phyloP scores from a whole-genome alignment of 2,797 vertebrate genomes.

The Intellagama lesueurii region DNA sequence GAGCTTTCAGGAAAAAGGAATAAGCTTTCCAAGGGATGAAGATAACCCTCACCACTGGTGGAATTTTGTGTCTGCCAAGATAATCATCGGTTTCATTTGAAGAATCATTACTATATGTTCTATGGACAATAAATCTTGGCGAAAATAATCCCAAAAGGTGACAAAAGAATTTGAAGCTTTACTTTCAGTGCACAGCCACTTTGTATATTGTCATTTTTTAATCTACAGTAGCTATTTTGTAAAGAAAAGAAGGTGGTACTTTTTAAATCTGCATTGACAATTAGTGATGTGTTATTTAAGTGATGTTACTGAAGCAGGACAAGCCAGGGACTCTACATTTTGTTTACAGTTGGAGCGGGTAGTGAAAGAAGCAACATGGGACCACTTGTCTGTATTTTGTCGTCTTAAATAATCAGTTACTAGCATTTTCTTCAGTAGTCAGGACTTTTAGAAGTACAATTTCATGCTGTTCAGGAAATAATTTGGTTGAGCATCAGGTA shows the following conservation, averaged over 20 bases:
- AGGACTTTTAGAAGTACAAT: slow-evolving; percentile 40
- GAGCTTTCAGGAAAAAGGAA: slow-evolving; percentile 66
- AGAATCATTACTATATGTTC: slow-evolving; percentile 77
- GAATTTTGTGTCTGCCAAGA: slow-evolving; percentile 50
- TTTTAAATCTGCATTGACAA: slow-evolving; percentile 56
- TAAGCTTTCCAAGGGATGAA: slow-evolving; percentile 70
- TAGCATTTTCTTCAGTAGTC: slow-evolving; percentile 57
- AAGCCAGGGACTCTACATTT: slow-evolving; percentile 76
- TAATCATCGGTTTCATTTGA: slow-evolving; percentile 42
- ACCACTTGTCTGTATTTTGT: slow-evolving; percentile 65
- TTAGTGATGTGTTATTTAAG: slow-evolving; percentile 60
- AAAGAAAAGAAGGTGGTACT: slow-evolving; percentile 53
- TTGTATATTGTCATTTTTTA: slow-evolving; percentile 46
- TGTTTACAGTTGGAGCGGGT: slow-evolving; percentile 78
- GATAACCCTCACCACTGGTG: slow-evolving; percentile 54
- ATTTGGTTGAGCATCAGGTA: slow-evolving; percentile 51
- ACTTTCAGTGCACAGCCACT: slow-evolving; percentile 45
- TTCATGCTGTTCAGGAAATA: slow-evolving; percentile 56
- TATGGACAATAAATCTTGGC: slow-evolving; percentile 59
- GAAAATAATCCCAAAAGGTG: slow-evolving; percentile 55
- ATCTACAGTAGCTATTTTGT: slow-evolving; percentile 52
- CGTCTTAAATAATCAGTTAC: slow-evolving; percentile 67
- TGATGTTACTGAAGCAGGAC: slow-evolving; percentile 66
- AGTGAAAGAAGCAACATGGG: slow-evolving; percentile 61
- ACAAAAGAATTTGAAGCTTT: slow-evolving; percentile 64